phyloP scores from a whole-genome alignment of 2,797 vertebrate genomes.

The Arctocebus calabarensis region DNA sequence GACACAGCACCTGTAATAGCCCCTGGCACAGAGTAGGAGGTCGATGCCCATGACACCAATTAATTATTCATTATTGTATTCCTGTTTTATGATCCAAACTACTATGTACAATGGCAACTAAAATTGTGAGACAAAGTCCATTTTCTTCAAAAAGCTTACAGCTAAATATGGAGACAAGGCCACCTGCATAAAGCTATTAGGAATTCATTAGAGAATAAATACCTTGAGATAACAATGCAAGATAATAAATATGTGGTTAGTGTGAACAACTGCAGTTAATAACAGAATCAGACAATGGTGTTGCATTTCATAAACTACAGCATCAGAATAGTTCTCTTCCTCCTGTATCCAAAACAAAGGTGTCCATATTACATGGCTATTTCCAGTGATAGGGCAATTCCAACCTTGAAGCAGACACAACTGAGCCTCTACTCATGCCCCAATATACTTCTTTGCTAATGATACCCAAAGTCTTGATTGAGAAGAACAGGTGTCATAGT shows the following conservation, averaged over 20 bases:
- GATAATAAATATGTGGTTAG: slow-evolving; percentile 73
- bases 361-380: slow-evolving; percentile 71
- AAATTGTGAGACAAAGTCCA: slow-evolving; percentile 5
- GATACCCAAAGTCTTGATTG: slow-evolving; percentile 71
- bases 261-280: slow-evolving; percentile 79
- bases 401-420: slow-evolving; percentile 42
- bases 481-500: slow-evolving; percentile 84
- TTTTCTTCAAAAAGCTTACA: slow-evolving; percentile 45
- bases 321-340: slow-evolving; percentile 60
- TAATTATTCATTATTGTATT: background rate
- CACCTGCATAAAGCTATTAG: slow-evolving; percentile 52
- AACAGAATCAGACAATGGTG: slow-evolving; percentile 72
- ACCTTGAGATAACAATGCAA: slow-evolving; percentile 69
- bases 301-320: slow-evolving; percentile 74
- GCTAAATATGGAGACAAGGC: background rate
- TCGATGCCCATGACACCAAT: background rate
- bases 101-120: background rate
- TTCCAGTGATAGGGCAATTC: slow-evolving; percentile 69
- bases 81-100: background rate
- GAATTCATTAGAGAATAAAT: slow-evolving; percentile 60
- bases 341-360: slow-evolving; percentile 77
- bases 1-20: background rate
- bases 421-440: background rate
- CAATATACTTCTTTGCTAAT: slow-evolving; percentile 72
- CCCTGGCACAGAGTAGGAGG: background rate